A percentile compares a stretch with the other conserved stretches of the same genome.
Conservation (phyloP, 2,888 invertebrate species). For the Melipona beecheii region DNA sequence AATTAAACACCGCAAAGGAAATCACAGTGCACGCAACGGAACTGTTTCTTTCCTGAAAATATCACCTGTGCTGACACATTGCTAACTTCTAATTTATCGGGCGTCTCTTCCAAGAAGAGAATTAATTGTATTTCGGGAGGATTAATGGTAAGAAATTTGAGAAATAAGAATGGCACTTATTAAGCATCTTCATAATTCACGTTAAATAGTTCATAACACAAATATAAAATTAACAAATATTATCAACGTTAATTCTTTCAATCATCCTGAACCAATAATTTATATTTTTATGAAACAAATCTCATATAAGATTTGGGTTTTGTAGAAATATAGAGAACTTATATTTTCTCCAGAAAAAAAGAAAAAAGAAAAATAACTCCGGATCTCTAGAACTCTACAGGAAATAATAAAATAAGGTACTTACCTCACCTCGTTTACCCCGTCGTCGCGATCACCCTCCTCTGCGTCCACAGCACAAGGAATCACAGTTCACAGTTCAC, state of each 20-base stretch:
- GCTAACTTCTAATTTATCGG: not conserved
- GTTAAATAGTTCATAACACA: not conserved
- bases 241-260: not conserved
- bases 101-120: not conserved
- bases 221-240: too few species aligned
- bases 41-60: not conserved
- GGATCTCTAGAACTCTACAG: not conserved
- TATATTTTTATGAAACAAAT: not conserved
- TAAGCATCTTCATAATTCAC: not conserved
- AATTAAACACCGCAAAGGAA: not conserved
- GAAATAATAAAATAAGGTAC: not conserved
- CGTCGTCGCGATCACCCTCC: constrained; percentile 40
- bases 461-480: constrained; percentile 55
- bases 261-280: not conserved
- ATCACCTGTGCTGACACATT: not conserved
- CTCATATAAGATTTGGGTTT: not conserved
- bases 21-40: not conserved
- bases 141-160: too few species aligned
- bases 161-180: not conserved
- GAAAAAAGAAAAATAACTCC: not conserved
- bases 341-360: not conserved
- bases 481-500: constrained; percentile 71
- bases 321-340: not conserved
- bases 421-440: constrained; percentile 50
- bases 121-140: not conserved